Percentiles rank a stretch among this genome's conserved stretches.
Conservation (phyloP, 2,797 vertebrate genomes). For the Amblyopsis hoosieri region DNA sequence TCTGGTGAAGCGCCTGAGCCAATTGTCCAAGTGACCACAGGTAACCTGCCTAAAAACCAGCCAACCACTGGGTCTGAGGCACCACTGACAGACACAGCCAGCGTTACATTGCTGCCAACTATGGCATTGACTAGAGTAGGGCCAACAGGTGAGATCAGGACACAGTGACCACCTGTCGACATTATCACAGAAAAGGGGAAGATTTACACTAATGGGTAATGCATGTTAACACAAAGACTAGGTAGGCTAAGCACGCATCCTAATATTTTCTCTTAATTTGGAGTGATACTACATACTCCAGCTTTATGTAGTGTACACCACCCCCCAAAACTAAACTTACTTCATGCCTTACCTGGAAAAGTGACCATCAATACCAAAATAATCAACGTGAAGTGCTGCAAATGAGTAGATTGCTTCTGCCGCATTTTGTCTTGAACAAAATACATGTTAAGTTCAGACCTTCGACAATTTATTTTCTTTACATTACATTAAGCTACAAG, state of each 20-base stretch:
- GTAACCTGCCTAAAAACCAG: constrained; percentile 54
- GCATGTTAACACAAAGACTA: neutral
- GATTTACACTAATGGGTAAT: neutral
- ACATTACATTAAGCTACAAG: no score
- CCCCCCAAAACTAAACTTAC: no score
- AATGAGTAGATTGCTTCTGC: neutral
- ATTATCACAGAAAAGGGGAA: neutral
- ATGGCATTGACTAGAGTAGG: constrained; percentile 27
- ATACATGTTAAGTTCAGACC: neutral
- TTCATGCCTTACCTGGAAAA: constrained; percentile 1
- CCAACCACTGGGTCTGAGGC: constrained; percentile 46
- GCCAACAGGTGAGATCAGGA: constrained; percentile 44
- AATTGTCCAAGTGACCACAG: constrained; percentile 64
- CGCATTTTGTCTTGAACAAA: neutral
- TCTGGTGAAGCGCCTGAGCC: constrained; percentile 6
- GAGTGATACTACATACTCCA: no score
- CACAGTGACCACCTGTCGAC: constrained; percentile 43
- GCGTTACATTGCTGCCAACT: constrained; percentile 62
- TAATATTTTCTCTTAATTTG: no score
- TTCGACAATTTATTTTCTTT: neutral
- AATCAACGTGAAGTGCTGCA: neutral
- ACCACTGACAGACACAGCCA: constrained; percentile 59
- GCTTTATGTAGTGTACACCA: no score
- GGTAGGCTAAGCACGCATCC: no score
- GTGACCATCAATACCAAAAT: constrained; percentile 2